Conservation (phyloP, 1,140 invertebrate genomes). For the Leptonema lineaticorne region DNA sequence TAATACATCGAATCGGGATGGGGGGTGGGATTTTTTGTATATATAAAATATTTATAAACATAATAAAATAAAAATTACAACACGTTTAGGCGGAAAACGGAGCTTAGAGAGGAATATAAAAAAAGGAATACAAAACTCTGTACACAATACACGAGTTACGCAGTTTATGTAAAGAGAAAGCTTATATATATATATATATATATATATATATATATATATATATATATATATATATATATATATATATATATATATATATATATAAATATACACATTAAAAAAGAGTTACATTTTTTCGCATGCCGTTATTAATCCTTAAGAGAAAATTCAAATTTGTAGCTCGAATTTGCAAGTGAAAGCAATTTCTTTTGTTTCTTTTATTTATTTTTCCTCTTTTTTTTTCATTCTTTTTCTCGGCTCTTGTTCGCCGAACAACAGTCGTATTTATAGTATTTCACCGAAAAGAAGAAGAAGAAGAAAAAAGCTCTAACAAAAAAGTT, state of each 20-base stretch:
- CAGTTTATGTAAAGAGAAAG: no score
- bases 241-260: not conserved
- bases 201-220: not conserved
- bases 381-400: not conserved
- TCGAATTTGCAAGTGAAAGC: conserved; percentile 6
- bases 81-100: no score
- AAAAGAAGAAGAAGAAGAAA: no score
- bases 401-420: no score
- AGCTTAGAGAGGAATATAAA: no score
- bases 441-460: conserved; percentile 4
- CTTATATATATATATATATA: no score
- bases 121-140: no score
- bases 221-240: not conserved
- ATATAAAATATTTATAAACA: no score
- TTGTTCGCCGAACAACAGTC: not conserved
- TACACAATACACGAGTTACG: no score
- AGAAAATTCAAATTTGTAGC: conserved; percentile 5
- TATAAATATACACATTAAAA: not conserved
- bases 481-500: not conserved
- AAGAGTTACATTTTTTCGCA: not conserved
- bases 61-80: no score
- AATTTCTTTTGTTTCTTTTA: conserved; percentile 4
- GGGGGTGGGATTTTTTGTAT: no score
- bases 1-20: no score
- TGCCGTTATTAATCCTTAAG: conserved; percentile 3